These are phyloP conservation scores for Oplegnathus fasciatus DNA, from an alignment of 2,113 vertebrate genomes.

Conservation along the genomic window DNA sequence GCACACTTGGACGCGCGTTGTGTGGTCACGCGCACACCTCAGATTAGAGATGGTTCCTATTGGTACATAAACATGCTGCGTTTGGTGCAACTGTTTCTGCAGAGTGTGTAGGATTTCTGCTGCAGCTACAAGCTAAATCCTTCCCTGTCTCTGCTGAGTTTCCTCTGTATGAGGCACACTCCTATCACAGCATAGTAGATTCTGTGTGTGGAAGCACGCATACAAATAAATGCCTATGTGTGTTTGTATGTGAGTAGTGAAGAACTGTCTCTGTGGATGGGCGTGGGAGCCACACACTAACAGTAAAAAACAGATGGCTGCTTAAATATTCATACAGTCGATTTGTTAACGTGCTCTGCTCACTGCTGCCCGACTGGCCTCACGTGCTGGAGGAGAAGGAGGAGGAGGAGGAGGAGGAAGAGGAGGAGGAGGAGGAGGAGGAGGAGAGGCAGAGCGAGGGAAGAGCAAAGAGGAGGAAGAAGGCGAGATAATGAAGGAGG, in stretches of 20 bases:
- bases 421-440: not conserved
- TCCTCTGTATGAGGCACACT: not conserved
- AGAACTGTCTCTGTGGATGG: not conserved
- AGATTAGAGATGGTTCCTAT: not conserved
- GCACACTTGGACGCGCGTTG: not conserved
- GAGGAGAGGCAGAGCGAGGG: not conserved
- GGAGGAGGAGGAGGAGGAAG: not conserved
- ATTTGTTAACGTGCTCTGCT: slow-evolving; percentile 55
- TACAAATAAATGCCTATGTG: not conserved
- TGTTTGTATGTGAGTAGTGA: slow-evolving; percentile 16
- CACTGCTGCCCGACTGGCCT: slow-evolving; percentile 28
- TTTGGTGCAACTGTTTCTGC: not conserved
- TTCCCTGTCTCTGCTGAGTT: not conserved
- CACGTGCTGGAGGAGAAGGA: slow-evolving; percentile 35
- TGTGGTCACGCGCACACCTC: not conserved
- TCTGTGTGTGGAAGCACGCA: not conserved
- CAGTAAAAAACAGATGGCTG: slow-evolving; percentile 36
- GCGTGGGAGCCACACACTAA: not conserved
- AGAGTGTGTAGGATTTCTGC: slow-evolving; percentile 8
- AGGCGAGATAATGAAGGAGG: not conserved
- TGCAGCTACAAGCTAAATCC: not conserved
- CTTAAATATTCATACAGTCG: slow-evolving; percentile 59
- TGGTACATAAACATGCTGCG: too few relatives aligned
- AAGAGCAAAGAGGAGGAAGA: not conserved
- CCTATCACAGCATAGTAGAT: not conserved